Percentiles rank a stretch among this genome's conserved stretches.
These are phyloP conservation scores for Poecilia picta DNA, from an alignment of 2,797 vertebrate genomes.

Conservation along the genomic window DNA sequence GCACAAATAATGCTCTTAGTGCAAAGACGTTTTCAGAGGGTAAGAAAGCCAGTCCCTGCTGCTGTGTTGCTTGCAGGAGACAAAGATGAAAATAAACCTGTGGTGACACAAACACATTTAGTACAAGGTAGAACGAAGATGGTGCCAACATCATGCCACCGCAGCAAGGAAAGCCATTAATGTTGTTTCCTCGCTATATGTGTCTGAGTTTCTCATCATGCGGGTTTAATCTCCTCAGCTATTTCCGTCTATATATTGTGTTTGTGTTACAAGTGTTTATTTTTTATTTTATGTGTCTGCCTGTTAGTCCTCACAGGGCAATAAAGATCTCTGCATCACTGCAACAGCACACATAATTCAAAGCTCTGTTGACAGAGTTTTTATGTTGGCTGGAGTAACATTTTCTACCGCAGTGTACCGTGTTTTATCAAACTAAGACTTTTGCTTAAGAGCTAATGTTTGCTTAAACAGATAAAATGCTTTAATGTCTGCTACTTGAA, in stretches of 20 bases:
- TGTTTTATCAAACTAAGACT: background rate
- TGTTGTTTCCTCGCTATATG: slow-evolving; percentile 45
- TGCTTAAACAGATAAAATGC: background rate
- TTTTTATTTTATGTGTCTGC: slow-evolving; percentile 13
- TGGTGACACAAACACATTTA: slow-evolving; percentile 51
- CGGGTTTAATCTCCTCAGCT: slow-evolving; percentile 24
- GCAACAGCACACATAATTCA: background rate
- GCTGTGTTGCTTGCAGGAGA: slow-evolving; percentile 22
- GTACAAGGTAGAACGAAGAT: slow-evolving; percentile 41
- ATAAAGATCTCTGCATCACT: slow-evolving; percentile 15
- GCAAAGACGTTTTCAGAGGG: slow-evolving; percentile 26
- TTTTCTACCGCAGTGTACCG: background rate
- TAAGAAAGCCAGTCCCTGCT: slow-evolving; percentile 18
- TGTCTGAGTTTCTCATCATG: slow-evolving; percentile 32
- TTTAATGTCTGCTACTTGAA: background rate
- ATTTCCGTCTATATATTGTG: slow-evolving; percentile 5
- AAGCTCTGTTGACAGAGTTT: background rate
- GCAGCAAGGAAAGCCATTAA: slow-evolving; percentile 40
- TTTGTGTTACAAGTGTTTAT: slow-evolving; percentile 6
- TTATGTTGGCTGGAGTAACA: background rate
- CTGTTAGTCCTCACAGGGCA: slow-evolving; percentile 16
- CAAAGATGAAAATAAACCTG: slow-evolving; percentile 48
- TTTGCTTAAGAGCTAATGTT: background rate
- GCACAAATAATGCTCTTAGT: slow-evolving; percentile 39
- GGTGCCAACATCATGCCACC: slow-evolving; percentile 35